A percentile compares a stretch with the other conserved stretches of the same genome.
These are phyloP conservation scores for Phymanthus crucifer DNA, from an alignment of 92 coral and sea anemone species.

Conservation along the genomic window DNA sequence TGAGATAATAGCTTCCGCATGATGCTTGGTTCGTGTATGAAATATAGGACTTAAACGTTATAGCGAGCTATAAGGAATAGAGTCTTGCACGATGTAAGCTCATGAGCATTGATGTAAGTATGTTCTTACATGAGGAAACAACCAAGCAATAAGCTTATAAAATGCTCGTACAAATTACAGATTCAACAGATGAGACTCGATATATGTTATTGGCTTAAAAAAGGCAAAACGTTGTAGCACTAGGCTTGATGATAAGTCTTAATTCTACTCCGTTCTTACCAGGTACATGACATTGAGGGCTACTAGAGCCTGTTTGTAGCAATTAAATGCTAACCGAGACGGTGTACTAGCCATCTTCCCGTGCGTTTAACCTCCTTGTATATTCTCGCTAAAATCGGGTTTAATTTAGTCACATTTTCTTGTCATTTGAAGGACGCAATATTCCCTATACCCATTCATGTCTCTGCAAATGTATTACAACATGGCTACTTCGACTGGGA, in stretches of 20 bases:
- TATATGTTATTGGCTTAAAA: background rate
- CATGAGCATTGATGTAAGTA: background rate
- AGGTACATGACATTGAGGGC: slow-evolving; percentile 83
- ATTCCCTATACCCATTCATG: background rate
- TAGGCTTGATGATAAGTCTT: no score
- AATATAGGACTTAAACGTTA: no score
- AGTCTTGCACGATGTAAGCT: background rate
- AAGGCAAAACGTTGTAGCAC: background rate
- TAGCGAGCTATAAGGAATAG: no score
- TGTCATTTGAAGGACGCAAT: slow-evolving; percentile 31
- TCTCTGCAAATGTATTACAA: slow-evolving; percentile 35
- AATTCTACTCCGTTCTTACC: no score
- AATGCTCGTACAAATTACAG: background rate
- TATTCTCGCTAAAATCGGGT: background rate
- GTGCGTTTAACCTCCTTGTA: background rate
- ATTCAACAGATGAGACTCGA: background rate
- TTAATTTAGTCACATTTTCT: background rate
- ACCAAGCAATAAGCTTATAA: background rate
- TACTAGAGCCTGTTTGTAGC: slow-evolving; percentile 77
- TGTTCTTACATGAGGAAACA: background rate
- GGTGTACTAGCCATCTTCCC: slow-evolving; percentile 42
- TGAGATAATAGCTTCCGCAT: no score
- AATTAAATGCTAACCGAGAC: slow-evolving; percentile 68
- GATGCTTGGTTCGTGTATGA: no score
- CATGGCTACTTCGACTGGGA: slow-evolving; percentile 44